These are phyloP conservation scores for Calidris pugnax DNA, from an alignment of 2,113 vertebrate species.

Conservation along the genomic window DNA sequence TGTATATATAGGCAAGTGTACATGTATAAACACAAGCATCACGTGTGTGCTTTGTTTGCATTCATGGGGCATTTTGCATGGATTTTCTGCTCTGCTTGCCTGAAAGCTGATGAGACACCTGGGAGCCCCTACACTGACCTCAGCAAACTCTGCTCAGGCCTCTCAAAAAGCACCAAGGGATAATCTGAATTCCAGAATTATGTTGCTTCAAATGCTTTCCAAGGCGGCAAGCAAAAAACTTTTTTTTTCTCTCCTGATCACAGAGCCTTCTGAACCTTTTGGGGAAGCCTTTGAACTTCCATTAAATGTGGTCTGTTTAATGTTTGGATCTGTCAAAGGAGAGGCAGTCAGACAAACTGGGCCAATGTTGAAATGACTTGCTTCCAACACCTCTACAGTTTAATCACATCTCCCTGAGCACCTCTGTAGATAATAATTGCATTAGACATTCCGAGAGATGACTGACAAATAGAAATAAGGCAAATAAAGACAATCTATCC, in stretches of 20 bases:
- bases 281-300: slow-evolving; percentile 71
- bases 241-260: background rate
- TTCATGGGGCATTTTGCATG: background rate
- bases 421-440: slow-evolving; percentile 2
- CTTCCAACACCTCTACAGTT: slow-evolving; percentile 19
- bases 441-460: slow-evolving; percentile 11
- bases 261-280: slow-evolving; percentile 34
- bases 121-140: background rate
- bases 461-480: slow-evolving; percentile 20
- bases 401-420: background rate
- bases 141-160: background rate
- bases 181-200: slow-evolving; percentile 15
- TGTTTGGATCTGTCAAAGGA: background rate
- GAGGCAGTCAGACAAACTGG: background rate
- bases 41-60: background rate
- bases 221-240: slow-evolving; percentile 18
- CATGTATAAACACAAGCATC: background rate
- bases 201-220: slow-evolving; percentile 32
- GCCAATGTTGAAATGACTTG: background rate
- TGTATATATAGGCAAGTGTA: background rate
- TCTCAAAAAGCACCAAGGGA: background rate
- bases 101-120: background rate
- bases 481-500: slow-evolving; percentile 29
- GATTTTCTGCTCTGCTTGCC: background rate
- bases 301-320: slow-evolving; percentile 67